phyloP scores from a whole-genome alignment of 2,888 invertebrate species.

The Apamea crenata region DNA sequence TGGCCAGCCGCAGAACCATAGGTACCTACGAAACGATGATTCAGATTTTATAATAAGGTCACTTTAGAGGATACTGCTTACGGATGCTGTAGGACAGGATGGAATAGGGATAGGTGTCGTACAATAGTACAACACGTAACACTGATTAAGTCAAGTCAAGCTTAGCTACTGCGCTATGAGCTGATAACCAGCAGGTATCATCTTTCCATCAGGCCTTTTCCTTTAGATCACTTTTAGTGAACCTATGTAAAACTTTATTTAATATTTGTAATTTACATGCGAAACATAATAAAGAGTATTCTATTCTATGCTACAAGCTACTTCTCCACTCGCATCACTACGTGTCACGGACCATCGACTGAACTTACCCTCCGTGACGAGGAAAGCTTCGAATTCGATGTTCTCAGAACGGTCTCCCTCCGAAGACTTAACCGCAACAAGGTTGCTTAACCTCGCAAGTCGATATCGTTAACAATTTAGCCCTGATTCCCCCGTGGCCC shows the following conservation, averaged over 20 bases:
- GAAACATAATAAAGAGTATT: not conserved
- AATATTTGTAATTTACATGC: not conserved
- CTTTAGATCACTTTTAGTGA: not conserved
- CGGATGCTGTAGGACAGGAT: too few relatives aligned
- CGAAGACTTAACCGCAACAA: conserved; percentile 2
- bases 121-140: not conserved
- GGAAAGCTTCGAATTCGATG: not conserved
- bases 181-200: not conserved
- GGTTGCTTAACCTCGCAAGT: conserved; percentile 29
- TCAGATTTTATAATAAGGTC: not conserved
- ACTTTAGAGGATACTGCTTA: not conserved
- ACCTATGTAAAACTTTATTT: not conserved
- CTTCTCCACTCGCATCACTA: not conserved
- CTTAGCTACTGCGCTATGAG: not conserved
- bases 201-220: not conserved
- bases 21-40: too few relatives aligned
- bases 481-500: conserved; percentile 24
- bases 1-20: not conserved
- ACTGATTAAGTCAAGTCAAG: conserved; percentile 6
- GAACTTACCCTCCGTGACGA: not conserved
- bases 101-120: too few relatives aligned
- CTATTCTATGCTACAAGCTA: not conserved
- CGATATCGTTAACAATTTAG: conserved; percentile 38
- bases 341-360: not conserved
- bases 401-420: conserved; percentile 10